phyloP scores from a whole-genome alignment of 2,888 invertebrate species.

The Zaprionus bogoriensis region DNA sequence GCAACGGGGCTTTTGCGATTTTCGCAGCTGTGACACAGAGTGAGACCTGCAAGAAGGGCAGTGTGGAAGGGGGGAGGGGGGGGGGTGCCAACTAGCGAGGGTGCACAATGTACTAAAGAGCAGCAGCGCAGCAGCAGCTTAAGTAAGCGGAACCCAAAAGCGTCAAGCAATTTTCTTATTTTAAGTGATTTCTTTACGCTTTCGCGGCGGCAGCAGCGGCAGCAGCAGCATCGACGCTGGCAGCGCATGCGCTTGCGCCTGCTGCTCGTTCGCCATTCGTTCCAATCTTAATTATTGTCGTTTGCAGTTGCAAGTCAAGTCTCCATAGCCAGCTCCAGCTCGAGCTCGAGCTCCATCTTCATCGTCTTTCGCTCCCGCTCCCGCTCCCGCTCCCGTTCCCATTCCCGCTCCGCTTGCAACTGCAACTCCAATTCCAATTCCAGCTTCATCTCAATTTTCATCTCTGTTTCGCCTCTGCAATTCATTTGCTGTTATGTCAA shows the following conservation, averaged over 20 bases:
- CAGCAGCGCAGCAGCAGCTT: conserved; percentile 15
- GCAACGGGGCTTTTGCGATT: conserved; percentile 37
- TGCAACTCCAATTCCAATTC: conserved; percentile 11
- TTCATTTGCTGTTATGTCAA: conserved; percentile 68
- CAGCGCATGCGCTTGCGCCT: neutral
- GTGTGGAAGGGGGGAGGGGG: neutral
- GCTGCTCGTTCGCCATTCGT: conserved; percentile 47
- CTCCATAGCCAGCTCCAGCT: conserved; percentile 21
- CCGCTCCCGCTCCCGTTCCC: neutral
- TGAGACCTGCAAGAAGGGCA: neutral
- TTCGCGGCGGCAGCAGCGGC: conserved; percentile 50
- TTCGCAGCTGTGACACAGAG: conserved; percentile 42
- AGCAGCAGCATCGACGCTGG: neutral
- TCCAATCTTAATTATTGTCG: conserved; percentile 76
- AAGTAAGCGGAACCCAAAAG: conserved; percentile 56
- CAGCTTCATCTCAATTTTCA: conserved; percentile 11
- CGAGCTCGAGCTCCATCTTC: conserved; percentile 10
- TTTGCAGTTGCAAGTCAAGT: conserved; percentile 40
- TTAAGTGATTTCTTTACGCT: conserved; percentile 74
- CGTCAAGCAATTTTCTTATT: conserved; percentile 57
- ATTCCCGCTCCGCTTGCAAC: too few species aligned
- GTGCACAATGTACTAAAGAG: neutral
- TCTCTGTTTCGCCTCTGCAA: conserved; percentile 30
- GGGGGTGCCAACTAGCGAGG: conserved; percentile 2
- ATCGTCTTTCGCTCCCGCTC: neutral